Evolutionary conservation across 2,797 vertebrate species (phyloP).

Genomic region (Diplodus sargus): DNA sequence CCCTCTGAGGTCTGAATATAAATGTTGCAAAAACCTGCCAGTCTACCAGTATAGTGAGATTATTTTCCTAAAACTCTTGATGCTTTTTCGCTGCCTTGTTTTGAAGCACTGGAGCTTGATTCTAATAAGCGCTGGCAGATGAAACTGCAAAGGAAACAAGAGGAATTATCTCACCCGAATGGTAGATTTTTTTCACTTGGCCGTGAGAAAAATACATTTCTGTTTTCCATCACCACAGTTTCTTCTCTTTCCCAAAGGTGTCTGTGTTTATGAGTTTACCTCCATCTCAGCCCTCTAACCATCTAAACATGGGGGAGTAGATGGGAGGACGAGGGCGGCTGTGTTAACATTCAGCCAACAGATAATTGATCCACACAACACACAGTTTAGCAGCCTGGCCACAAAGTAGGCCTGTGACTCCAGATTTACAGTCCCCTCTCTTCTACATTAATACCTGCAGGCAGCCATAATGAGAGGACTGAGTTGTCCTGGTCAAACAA

Average conservation of each 20-base stretch:
- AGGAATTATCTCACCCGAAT: neutral
- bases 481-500: neutral
- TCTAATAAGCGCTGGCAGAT: constrained; percentile 22
- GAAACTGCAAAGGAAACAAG: constrained; percentile 18
- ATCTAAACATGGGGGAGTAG: neutral
- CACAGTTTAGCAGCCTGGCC: constrained; percentile 1
- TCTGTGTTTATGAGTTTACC: constrained; percentile 9
- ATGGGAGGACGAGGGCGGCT: neutral
- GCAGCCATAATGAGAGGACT: neutral
- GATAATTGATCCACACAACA: constrained; percentile 5
- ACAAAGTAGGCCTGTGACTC: neutral
- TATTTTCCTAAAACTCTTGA: neutral
- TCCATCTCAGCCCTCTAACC: constrained; percentile 7
- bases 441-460: neutral
- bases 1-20: constrained; percentile 16
- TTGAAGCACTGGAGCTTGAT: constrained; percentile 12
- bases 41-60: neutral
- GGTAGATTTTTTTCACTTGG: neutral
- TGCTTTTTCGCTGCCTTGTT: constrained; percentile 8
- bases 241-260: constrained; percentile 1
- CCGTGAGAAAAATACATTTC: neutral
- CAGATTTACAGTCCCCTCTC: neutral
- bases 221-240: neutral
- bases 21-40: constrained; percentile 26
- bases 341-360: constrained; percentile 1